Base-by-base conservation (phyloP, 2,113 vertebrate species). In the Puma concolor region DNA sequence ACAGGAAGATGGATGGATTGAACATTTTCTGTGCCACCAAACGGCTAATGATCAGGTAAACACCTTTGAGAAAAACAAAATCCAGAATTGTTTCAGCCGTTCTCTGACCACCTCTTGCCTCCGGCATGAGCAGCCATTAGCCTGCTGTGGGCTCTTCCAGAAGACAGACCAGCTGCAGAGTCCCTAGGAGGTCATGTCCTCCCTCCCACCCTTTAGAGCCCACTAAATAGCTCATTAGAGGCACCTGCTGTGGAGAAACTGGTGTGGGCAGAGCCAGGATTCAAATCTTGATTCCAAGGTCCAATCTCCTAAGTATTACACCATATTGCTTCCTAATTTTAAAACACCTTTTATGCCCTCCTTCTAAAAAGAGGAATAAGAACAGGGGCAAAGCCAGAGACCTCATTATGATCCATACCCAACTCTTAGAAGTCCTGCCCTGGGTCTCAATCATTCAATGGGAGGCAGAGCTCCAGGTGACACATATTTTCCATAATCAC, bases 1-100 rank as follows among this genome's bases (percentile, higher is more conserved):
- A 81, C 97, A 97, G 94, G 64, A 98, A 97, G 95, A 98, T 96
- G 94, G 88, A 97, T 98, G 96, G 95, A 67, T 19, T 94, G 95
- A 97, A 94, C 88, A 91, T 95, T 96, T 97, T 95, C 95, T 97
- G 80, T 96, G 88, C 95, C 92, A 97, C 94, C 76, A 97, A 98
- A 88, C 33, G 94, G 96, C 96, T 97, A 98, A 97, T 88, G 96
- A 97, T 92, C 63, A 69, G 95, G 97, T 96, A 95, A 97, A 97
- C 90, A 94, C 83, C 83, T 98, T 66, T 54, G 94, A 97, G 71
- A 69, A 97, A 97, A 97, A 97, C 94, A 98, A 96, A 95, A 94
- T 97, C 90, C 88, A 94, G 87, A 96, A 95, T 91, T 97, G 94
- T 96, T 97, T 38, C 36, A 92, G 90, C 66, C 48, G 1, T 80